Percentiles rank a stretch among this genome's conserved stretches.
These are phyloP conservation scores for Chrosomus eos DNA, from an alignment of 2,797 vertebrate genomes.

Conservation along the genomic window DNA sequence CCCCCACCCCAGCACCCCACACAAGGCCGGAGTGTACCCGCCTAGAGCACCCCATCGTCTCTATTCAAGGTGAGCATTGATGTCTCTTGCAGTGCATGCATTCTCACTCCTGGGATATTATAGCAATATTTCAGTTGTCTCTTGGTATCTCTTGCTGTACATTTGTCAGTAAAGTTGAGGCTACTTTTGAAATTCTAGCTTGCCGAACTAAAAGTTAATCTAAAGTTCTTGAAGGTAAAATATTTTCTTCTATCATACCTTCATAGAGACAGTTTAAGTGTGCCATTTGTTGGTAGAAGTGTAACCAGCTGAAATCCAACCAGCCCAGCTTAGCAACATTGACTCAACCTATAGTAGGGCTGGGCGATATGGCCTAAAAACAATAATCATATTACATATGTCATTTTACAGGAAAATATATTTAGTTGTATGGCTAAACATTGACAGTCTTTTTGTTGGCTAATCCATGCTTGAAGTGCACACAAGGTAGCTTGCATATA, in stretches of 20 bases:
- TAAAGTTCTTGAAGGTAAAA: not conserved
- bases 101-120: not conserved
- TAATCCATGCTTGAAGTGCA: not conserved
- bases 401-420: not conserved
- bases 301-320: not conserved
- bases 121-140: not conserved
- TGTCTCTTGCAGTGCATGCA: not conserved
- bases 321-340: not conserved
- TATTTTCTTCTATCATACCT: not conserved
- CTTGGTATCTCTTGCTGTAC: not conserved
- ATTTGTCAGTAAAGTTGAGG: not conserved
- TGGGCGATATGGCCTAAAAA: too few species aligned
- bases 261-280: not conserved
- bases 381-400: too few species aligned
- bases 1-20: slow-evolving; percentile 61
- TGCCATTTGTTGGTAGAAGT: not conserved
- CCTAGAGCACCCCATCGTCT: slow-evolving; percentile 90
- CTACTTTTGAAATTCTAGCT: not conserved
- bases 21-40: slow-evolving; percentile 78
- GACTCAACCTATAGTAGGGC: not conserved
- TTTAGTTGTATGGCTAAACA: not conserved
- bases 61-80: slow-evolving; percentile 87
- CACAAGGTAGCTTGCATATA: not conserved
- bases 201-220: not conserved
- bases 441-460: not conserved